These are phyloP conservation scores for Azorinus chamasolen DNA, from an alignment of 2,888 invertebrate species.

Conservation along the genomic window DNA sequence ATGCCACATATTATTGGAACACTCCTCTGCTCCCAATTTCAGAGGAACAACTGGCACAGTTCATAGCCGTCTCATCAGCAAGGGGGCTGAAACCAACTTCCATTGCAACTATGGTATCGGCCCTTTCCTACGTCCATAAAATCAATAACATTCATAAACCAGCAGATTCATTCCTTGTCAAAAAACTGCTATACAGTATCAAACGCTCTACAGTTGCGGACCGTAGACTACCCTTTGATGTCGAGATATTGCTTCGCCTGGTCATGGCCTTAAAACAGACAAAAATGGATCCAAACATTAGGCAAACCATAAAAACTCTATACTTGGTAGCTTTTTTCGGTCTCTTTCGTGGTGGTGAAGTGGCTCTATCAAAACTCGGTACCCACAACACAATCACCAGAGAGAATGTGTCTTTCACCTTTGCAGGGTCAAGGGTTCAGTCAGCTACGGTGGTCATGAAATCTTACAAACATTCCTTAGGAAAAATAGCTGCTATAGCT, in stretches of 20 bases:
- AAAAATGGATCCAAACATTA: no score
- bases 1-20: constrained; percentile 5
- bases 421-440: no score
- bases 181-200: constrained; percentile 29
- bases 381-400: no score
- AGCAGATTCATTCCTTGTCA: constrained; percentile 23
- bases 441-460: background rate
- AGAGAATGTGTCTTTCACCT: no score
- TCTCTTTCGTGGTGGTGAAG: constrained; percentile 40
- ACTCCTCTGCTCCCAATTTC: constrained; percentile 9
- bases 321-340: constrained; percentile 31
- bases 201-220: constrained; percentile 7
- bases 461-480: background rate
- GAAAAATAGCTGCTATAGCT: background rate
- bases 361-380: no score
- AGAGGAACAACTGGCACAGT: constrained; percentile 19
- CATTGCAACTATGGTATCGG: constrained; percentile 31
- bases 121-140: constrained; percentile 32
- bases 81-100: no score
- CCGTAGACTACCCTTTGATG: constrained; percentile 24
- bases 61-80: constrained; percentile 23
- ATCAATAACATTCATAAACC: constrained; percentile 9
- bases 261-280: no score
- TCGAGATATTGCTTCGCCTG: no score
- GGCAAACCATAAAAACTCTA: no score